Evolutionary conservation across 2,113 vertebrate genomes (phyloP), one percentile per base, ranked within the genome.

Genomic region (Thinocorus orbignyianus): DNA sequence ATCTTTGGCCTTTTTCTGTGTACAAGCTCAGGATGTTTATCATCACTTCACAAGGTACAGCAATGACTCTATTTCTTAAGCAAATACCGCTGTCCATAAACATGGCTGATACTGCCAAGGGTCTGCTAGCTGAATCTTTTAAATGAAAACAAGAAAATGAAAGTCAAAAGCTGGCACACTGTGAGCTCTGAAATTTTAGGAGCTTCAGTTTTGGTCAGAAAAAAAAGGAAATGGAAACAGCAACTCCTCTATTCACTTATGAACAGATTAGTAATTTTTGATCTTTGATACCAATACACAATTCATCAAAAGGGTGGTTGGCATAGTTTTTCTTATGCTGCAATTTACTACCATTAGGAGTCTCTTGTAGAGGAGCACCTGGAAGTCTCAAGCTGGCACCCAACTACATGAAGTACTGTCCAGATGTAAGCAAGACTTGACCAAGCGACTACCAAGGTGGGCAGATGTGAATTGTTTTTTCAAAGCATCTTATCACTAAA

Each of bases 1-100:
- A 73, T 92, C 89, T 85, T 70, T 77, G 78, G 78, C 89, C 78
- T 55, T 93, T 49, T 82, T 82, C 78, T 90, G 74, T 95, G 68
- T 76, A 71, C 44, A 70, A 12, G 52, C 71, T 93, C 91, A 92
- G 83, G 92, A 95, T 94, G 89, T 91, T 96, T 87, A 94, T 77
- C 62, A 46, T 82, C 54, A 58, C 51, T 86, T 83, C 64, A 73
- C 42, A 90, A 83, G 71, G 35, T 73, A 83, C 7, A 3, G 51
- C 39, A 94, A 23, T 62, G 55, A 84, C 70, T 66, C 49, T 41
- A 37, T 83, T 89, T 76, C 64, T 87, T 83, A 89, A 91, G 52
- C n/a, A 80, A 88, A 81, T 39, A 66, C 48, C 1, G 2, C 44
- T 79, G 17, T 37, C 66, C 46, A 19, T 71, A 91, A 74, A 37